Evolutionary conservation across 2,888 invertebrate species (phyloP), one percentile per base, ranked within the genome.

Genomic region (Azorinus chamasolen): DNA sequence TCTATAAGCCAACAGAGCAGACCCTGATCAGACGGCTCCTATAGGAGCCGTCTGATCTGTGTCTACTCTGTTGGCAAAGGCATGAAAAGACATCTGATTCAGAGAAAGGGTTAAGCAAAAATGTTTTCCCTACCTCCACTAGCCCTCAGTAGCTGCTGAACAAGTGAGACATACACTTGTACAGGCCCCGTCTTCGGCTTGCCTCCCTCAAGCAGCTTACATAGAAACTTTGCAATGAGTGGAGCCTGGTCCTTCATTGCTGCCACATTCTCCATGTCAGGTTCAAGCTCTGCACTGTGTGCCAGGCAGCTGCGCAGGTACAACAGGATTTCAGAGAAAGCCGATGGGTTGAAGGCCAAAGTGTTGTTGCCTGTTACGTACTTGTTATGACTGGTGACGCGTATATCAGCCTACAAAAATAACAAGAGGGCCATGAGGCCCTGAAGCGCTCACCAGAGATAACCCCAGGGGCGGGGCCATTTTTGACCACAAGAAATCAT

Each of bases 291-390:
- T 37, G 95, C 94, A 88, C 94, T 94, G 90, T 94, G 94, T 89
- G 96, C 95, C 54, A 98, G 93, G 87, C 97, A 97, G 91, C 96
- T 94, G 6, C 97, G 95, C 83, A 97, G 93, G 93, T 97, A 98
- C 22, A 96, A 94, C 22, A 97, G 94, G 62, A 96, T 95, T 96
- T 97, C 96, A 81, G 95, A 95, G 93, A 96, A 97, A 18, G 96
- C 95, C 46, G 94, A 93, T 8, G 96, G 94, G 88, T 95, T 95
- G 90, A 96, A 97, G 61, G 97, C 96, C 79, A 97, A 92, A 76
- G 82, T 83, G 51, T 86, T 83, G 72, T 87, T 91, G 5, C 92
- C 92, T 12, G 84, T 69, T 3, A 87, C 84, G 74, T 89, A 88
- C 68, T 86, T 88, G 61, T 88, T 72, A 27, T 85, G 80, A 22